Evolutionary conservation across 2,888 invertebrate genomes (phyloP).

Genomic region (Mythimna lalbum): DNA sequence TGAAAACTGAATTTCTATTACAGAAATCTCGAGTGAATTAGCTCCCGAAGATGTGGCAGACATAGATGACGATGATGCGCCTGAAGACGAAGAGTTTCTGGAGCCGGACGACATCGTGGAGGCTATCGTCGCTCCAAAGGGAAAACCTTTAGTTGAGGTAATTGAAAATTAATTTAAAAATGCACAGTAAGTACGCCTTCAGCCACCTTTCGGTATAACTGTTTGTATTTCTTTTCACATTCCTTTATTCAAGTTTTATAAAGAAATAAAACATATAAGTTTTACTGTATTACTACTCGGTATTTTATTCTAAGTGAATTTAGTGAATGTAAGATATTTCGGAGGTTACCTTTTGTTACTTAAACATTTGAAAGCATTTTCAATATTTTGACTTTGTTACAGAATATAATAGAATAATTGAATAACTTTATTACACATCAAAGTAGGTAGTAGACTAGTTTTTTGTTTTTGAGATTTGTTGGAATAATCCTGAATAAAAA

Average conservation of each 20-base stretch:
- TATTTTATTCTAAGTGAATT: background rate
- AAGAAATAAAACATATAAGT: background rate
- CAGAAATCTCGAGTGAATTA: conserved; percentile 68
- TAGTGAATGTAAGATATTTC: background rate
- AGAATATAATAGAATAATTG: background rate
- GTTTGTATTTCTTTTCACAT: background rate
- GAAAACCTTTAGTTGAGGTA: conserved; percentile 89
- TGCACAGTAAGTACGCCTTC: background rate
- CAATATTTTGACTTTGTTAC: background rate
- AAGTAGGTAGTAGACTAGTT: no score
- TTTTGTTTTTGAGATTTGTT: background rate
- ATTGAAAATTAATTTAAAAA: background rate
- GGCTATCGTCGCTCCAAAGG: conserved; percentile 79
- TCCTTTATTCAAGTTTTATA: background rate
- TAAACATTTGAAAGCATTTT: background rate
- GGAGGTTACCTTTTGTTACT: background rate
- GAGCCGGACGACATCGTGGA: conserved; percentile 80
- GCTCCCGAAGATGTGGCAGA: conserved; percentile 69
- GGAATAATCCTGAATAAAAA: no score
- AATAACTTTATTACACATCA: no score
- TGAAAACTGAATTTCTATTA: conserved; percentile 5
- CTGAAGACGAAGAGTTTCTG: conserved; percentile 75
- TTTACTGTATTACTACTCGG: background rate
- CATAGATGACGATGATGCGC: conserved; percentile 68
- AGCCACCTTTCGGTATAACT: background rate